Evolutionary conservation across 2,797 vertebrate genomes (phyloP).

Genomic region (Oreochromis grahami): DNA sequence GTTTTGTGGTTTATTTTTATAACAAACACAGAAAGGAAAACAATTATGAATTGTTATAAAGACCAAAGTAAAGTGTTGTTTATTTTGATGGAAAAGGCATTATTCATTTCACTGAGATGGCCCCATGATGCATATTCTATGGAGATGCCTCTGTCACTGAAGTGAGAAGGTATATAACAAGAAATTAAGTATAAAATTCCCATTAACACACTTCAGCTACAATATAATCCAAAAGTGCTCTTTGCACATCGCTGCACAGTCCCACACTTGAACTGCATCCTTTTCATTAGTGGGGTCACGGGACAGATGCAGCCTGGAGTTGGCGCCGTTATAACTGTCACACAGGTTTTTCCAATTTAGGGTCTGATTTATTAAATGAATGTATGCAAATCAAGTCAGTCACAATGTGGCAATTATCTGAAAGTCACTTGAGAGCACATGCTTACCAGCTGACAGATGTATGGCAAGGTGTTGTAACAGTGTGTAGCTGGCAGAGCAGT

Average conservation of each 20-base stretch:
- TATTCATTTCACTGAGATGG: not conserved
- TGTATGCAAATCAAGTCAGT: slow-evolving; percentile 39
- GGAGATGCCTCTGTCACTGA: not conserved
- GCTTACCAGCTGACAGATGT: slow-evolving; percentile 45
- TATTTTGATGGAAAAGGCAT: not conserved
- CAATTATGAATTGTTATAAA: not conserved
- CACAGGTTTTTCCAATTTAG: slow-evolving; percentile 17
- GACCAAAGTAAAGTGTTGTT: not conserved
- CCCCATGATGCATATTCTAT: not conserved
- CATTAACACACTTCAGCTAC: not conserved
- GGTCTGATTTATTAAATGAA: slow-evolving; percentile 38
- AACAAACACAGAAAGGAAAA: not conserved
- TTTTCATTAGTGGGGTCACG: not conserved
- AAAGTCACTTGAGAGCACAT: slow-evolving; percentile 27
- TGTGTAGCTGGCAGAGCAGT: not conserved
- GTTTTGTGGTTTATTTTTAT: not conserved
- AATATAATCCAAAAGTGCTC: not conserved
- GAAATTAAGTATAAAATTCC: not conserved
- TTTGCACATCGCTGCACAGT: not conserved
- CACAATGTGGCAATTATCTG: slow-evolving; percentile 40
- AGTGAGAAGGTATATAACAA: not conserved
- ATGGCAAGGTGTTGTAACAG: slow-evolving; percentile 29
- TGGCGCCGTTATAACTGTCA: slow-evolving; percentile 7
- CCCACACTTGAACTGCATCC: not conserved
- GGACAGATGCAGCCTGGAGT: not conserved